Percentiles rank a stretch among this genome's conserved stretches.
Conservation (phyloP, 2,888 invertebrate species). For the Nomada lathburiana region DNA sequence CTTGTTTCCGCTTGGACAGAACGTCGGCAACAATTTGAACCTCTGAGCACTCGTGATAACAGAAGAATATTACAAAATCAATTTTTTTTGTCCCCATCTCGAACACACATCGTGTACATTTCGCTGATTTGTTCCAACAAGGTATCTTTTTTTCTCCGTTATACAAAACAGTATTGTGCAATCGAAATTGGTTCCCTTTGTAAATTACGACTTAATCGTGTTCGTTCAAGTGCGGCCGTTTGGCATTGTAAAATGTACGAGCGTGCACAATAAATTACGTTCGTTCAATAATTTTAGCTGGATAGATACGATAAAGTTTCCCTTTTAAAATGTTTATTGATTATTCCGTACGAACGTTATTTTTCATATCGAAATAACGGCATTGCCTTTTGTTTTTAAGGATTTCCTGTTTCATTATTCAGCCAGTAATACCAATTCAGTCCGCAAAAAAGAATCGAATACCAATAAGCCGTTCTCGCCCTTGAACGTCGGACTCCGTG, state of each 20-base stretch:
- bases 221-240: background rate
- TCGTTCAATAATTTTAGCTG: background rate
- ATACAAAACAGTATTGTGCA: background rate
- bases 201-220: background rate
- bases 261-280: background rate
- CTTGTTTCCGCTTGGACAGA: too few species aligned
- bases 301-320: background rate
- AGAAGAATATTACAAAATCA: too few species aligned
- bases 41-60: too few species aligned
- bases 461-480: slow-evolving; percentile 18
- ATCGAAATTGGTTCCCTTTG: background rate
- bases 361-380: background rate
- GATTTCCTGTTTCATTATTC: slow-evolving; percentile 1
- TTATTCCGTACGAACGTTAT: background rate
- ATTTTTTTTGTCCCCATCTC: too few species aligned
- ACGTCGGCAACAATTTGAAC: too few species aligned
- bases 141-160: background rate
- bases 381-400: background rate
- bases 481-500: slow-evolving; percentile 21
- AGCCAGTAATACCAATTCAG: background rate
- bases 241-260: background rate
- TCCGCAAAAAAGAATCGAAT: slow-evolving; percentile 8
- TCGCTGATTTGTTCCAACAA: background rate
- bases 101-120: background rate
- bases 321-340: too few species aligned